A percentile compares a stretch with the other conserved stretches of the same genome.
Conservation (phyloP, 2,797 vertebrate genomes). For the Fistularia commersonii region DNA sequence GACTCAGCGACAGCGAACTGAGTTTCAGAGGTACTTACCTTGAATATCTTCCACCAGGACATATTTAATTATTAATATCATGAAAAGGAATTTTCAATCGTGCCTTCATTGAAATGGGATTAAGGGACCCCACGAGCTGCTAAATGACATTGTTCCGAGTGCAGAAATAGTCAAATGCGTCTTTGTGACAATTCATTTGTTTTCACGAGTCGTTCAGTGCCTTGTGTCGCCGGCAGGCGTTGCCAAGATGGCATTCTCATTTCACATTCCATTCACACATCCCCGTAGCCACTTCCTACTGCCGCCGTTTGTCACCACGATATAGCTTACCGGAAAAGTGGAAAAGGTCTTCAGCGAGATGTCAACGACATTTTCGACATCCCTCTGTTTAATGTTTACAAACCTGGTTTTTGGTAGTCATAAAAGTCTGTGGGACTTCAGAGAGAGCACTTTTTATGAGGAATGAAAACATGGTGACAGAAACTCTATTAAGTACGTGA, state of each 20-base stretch:
- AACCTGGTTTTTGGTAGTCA: constrained; percentile 60
- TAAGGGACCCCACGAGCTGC: constrained; percentile 33
- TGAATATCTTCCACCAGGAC: not conserved
- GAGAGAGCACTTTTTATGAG: constrained; percentile 71
- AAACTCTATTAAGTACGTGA: constrained; percentile 77
- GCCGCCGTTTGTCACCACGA: constrained; percentile 30
- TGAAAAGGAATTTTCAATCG: constrained; percentile 36
- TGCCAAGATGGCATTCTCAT: constrained; percentile 40
- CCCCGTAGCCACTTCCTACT: constrained; percentile 16
- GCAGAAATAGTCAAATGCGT: constrained; percentile 22
- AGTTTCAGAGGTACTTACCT: constrained; percentile 88
- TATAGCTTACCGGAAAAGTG: constrained; percentile 41
- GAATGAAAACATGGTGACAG: constrained; percentile 73
- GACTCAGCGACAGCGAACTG: constrained; percentile 96
- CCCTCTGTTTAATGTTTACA: constrained; percentile 57
- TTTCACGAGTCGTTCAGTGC: constrained; percentile 19
- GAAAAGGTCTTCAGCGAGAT: constrained; percentile 43
- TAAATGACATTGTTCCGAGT: constrained; percentile 32
- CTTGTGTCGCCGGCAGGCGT: constrained; percentile 12
- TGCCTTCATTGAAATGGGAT: constrained; percentile 32
- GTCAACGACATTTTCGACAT: constrained; percentile 53
- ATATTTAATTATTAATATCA: constrained; percentile 8
- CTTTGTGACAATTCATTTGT: constrained; percentile 42
- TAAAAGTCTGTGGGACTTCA: constrained; percentile 43
- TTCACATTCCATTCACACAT: constrained; percentile 38